phyloP scores from a whole-genome alignment of 2,113 vertebrate genomes.

The Crotalus viridis region DNA sequence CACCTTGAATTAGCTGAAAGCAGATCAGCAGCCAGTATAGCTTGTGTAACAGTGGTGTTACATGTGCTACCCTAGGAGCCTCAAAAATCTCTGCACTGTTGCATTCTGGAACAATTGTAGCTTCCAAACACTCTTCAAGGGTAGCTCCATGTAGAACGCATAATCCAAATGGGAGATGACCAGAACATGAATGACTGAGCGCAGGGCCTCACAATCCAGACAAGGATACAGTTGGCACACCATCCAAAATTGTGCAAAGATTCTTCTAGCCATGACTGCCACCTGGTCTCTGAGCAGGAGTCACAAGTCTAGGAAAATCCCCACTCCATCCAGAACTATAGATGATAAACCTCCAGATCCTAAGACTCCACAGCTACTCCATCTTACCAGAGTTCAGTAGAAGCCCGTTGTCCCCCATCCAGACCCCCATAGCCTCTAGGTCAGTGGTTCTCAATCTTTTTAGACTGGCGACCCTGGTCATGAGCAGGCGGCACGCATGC shows the following conservation, averaged over 20 bases:
- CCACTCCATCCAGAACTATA: neutral
- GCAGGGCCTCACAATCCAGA: neutral
- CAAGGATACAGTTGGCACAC: neutral
- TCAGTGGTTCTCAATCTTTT: neutral
- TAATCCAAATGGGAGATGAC: neutral
- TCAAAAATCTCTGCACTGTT: neutral
- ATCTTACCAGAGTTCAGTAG: neutral
- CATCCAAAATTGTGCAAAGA: neutral
- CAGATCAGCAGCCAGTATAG: neutral
- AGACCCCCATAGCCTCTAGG: neutral
- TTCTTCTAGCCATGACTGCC: neutral
- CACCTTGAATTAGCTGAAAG: neutral
- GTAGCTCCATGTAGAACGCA: neutral
- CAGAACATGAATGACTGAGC: neutral
- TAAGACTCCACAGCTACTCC: neutral
- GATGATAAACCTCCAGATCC: neutral
- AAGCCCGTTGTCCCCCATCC: neutral
- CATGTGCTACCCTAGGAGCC: neutral
- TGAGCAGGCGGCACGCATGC: too few relatives aligned
- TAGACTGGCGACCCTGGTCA: too few relatives aligned
- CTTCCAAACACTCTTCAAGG: neutral
- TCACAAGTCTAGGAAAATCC: neutral
- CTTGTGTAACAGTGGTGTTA: neutral
- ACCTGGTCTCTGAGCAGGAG: neutral
- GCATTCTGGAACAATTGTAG: neutral